Conservation (phyloP, 2,797 vertebrate genomes). For the Coendou prehensilis region DNA sequence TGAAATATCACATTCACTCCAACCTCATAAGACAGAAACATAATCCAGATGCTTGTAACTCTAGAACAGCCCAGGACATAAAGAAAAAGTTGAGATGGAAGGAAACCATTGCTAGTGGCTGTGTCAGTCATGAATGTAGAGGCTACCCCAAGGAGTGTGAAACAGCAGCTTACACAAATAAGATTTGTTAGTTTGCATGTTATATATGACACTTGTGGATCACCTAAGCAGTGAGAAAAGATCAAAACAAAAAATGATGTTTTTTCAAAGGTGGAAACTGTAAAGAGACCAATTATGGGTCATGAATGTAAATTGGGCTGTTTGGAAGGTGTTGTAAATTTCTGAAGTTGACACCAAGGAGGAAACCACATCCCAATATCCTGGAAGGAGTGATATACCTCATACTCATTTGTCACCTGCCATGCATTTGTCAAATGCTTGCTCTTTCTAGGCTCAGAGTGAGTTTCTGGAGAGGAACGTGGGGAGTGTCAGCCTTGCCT, state of each 20-base stretch:
- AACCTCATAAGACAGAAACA: neutral
- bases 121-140: neutral
- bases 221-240: neutral
- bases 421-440: fast-evolving
- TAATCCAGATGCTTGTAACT: neutral
- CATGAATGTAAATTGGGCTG: neutral
- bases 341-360: neutral
- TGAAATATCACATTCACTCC: neutral
- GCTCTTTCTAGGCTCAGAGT: neutral
- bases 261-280: neutral
- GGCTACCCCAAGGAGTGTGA: neutral
- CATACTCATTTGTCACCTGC: too few species aligned
- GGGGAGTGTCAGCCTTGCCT: neutral
- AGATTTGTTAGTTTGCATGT: neutral
- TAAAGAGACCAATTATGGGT: neutral
- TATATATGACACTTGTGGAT: neutral
- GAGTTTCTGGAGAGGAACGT: neutral
- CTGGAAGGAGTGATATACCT: neutral
- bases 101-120: neutral
- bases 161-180: neutral
- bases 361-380: neutral
- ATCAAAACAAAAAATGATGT: neutral
- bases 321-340: neutral
- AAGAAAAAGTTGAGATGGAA: neutral
- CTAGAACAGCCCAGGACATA: neutral